Percentiles rank a stretch among this genome's conserved stretches.
phyloP scores from a whole-genome alignment of 2,797 vertebrate species.

The Leontocebus nigricollis region DNA sequence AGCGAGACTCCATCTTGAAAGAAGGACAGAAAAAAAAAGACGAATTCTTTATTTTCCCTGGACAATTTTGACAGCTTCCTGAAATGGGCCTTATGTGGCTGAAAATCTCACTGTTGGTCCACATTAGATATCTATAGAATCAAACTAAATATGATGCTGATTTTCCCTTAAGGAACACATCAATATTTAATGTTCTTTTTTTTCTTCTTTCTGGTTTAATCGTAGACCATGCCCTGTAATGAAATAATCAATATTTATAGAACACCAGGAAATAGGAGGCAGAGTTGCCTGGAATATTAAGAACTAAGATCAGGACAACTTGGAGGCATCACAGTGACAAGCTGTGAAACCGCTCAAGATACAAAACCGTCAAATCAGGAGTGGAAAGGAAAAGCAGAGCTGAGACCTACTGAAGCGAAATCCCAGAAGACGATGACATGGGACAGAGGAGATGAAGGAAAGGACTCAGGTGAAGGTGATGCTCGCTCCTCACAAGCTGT shows the following conservation, averaged over 20 bases:
- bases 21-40: not conserved
- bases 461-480: not conserved
- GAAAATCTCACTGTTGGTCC: not conserved
- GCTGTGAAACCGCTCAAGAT: not conserved
- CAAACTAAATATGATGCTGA: not conserved
- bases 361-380: not conserved
- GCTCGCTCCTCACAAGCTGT: not conserved
- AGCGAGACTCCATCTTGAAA: accelerated
- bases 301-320: not conserved
- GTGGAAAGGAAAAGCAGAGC: not conserved
- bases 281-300: not conserved
- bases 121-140: not conserved
- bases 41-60: constrained; percentile 4
- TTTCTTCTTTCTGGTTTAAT: constrained; percentile 11
- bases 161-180: constrained; percentile 16
- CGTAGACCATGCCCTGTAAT: not conserved
- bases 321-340: not conserved
- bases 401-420: not conserved
- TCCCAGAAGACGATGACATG: not conserved
- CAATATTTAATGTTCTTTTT: not conserved
- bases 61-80: not conserved
- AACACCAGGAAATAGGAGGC: not conserved
- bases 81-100: not conserved
- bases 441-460: not conserved
- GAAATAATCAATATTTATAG: not conserved